A percentile compares a stretch with the other conserved stretches of the same genome.
These are phyloP conservation scores for Enoplosus armatus DNA, from an alignment of 2,797 vertebrate genomes.

Conservation along the genomic window DNA sequence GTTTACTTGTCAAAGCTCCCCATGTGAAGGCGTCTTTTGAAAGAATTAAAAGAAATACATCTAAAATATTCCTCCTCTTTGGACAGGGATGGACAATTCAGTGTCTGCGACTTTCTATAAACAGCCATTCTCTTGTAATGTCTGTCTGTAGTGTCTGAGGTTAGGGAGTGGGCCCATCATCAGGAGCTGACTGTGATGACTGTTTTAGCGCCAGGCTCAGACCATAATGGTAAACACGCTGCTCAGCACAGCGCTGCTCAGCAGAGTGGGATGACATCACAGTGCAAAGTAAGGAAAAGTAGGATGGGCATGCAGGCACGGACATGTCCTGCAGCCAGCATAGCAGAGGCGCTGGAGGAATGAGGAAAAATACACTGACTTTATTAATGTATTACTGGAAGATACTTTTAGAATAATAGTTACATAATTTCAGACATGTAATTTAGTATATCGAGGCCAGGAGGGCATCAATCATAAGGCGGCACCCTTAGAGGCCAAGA, in stretches of 20 bases:
- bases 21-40: constrained; percentile 5
- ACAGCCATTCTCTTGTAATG: constrained; percentile 55
- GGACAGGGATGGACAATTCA: constrained; percentile 1
- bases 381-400: constrained; percentile 16
- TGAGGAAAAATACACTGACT: constrained; percentile 14
- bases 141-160: constrained; percentile 63
- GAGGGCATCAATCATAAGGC: not conserved
- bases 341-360: constrained; percentile 42
- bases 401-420: not conserved
- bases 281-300: constrained; percentile 58
- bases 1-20: constrained; percentile 2
- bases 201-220: constrained; percentile 63
- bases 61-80: not conserved
- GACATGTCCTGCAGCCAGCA: constrained; percentile 60
- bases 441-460: not conserved
- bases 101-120: constrained; percentile 33
- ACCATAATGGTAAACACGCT: constrained; percentile 59
- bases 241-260: constrained; percentile 49
- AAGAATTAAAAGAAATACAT: not conserved
- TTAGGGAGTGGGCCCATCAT: constrained; percentile 65
- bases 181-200: constrained; percentile 57
- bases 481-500: constrained; percentile 5
- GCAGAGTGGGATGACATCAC: constrained; percentile 74
- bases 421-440: constrained; percentile 17
- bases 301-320: constrained; percentile 62